Evolutionary conservation across 2,113 vertebrate genomes (phyloP), one percentile per base, ranked within the genome.

Genomic region (Chiloscyllium plagiosum): DNA sequence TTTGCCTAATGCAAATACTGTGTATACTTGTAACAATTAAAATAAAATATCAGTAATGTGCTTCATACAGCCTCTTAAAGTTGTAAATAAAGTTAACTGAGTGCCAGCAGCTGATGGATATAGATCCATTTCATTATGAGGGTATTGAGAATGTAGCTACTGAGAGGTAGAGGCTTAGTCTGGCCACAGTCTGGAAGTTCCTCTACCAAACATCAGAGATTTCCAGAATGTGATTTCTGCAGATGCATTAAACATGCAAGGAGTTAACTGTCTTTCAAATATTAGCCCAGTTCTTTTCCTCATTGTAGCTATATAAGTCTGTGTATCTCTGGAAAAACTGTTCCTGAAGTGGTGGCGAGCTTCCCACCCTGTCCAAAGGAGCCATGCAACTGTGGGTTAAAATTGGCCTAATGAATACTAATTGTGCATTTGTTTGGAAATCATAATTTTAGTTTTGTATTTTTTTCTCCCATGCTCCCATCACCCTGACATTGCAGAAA

Each of bases 401-500:
- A 86, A 86, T 50, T 5, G 50, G 22, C 22, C 22, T 26, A n/a
- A 92, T 2, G 5, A 65, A n/a, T 65, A 50, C 50, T 89, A 56
- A 89, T 89, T 47, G 24, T 29, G 47, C 29, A 22, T 80, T 33
- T 5, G 50, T 33, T 26, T 94, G 37, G n/a, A 69, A 47, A 29
- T 37, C 20, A 24, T 85, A 2, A 8, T 20, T 94, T 94, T 94
- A 42, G 47, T 47, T n/a, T 26, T 94, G n/a, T 69, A 22, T 94
- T 68, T 37, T 37, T 26, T 66, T 0, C 8, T 26, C 52, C 86
- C 50, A 29, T 7, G 22, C 5, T 12, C 52, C 50, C 1, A 2
- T 66, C 13, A 17, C 61, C 66, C 42, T 42, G 24, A 56, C 97
- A n/a, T 15, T n/a, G 29, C 61, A 99, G 99, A 99, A 99, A 98